phyloP scores from a whole-genome alignment of 1,140 invertebrate genomes.

The Phymorhynchus buccinoides region DNA sequence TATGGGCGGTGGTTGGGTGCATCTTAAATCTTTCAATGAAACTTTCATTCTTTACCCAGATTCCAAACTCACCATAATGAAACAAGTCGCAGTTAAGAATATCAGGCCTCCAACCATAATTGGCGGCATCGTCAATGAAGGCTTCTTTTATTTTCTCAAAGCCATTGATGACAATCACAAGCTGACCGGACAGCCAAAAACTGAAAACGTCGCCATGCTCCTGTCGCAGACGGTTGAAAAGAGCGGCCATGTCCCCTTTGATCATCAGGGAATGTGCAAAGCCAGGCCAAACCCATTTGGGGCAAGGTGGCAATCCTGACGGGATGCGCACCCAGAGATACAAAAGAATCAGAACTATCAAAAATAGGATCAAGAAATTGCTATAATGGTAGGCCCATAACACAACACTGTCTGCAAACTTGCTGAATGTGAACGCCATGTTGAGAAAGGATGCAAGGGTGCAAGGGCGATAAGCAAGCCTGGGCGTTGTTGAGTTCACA shows the following conservation, averaged over 20 bases:
- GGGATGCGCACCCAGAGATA: slow-evolving; percentile 32
- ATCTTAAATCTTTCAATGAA: too few relatives aligned
- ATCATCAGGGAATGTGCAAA: slow-evolving; percentile 35
- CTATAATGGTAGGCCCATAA: neutral
- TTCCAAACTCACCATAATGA: slow-evolving; percentile 41
- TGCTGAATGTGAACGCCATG: slow-evolving; percentile 9
- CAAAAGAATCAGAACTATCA: slow-evolving; percentile 19
- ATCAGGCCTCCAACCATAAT: slow-evolving; percentile 47
- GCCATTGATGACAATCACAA: slow-evolving; percentile 47
- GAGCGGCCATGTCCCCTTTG: slow-evolving; percentile 12
- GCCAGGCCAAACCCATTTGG: slow-evolving; percentile 33
- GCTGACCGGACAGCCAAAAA: slow-evolving; percentile 44
- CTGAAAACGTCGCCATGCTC: slow-evolving; percentile 48
- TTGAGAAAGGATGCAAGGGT: neutral
- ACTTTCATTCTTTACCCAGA: too few relatives aligned
- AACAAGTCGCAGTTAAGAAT: slow-evolving; percentile 47
- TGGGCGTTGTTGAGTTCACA: neutral
- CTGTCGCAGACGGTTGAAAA: slow-evolving; percentile 37
- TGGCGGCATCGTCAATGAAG: slow-evolving; percentile 39
- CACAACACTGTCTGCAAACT: neutral
- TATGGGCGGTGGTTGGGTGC: too few relatives aligned
- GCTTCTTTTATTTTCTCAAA: slow-evolving; percentile 42
- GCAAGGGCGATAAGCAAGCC: neutral
- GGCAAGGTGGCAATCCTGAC: slow-evolving; percentile 27
- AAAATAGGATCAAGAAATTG: slow-evolving; percentile 19